Evolutionary conservation across 2,888 invertebrate genomes (phyloP).

Genomic region (Eupithecia tripunctaria): DNA sequence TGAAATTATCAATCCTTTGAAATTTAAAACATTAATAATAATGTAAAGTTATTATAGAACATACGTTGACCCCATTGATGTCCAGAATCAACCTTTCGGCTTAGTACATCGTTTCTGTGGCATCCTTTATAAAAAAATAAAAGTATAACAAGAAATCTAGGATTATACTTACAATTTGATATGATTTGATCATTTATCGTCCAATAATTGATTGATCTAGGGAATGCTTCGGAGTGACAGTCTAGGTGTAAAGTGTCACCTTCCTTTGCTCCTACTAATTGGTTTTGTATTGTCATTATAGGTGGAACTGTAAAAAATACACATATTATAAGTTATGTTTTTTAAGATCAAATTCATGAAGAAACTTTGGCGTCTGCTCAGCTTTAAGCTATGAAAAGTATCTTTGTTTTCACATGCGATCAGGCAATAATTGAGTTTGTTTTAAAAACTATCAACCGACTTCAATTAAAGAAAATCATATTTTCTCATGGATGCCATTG

Average conservation of each 20-base stretch:
- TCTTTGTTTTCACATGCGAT: background rate
- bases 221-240: constrained; percentile 90
- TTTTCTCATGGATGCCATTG: no score
- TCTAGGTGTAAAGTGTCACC: constrained; percentile 89
- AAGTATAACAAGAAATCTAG: no score
- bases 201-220: constrained; percentile 92
- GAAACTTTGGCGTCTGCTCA: background rate
- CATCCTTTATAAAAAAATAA: no score
- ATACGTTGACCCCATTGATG: no score
- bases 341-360: background rate
- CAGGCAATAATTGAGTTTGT: no score
- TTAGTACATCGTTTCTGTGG: no score
- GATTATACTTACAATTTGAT: constrained; percentile 85
- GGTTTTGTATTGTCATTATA: constrained; percentile 91
- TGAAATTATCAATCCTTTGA: no score
- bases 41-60: no score
- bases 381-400: background rate
- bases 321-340: background rate
- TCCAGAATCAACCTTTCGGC: no score
- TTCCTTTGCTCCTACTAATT: constrained; percentile 89
- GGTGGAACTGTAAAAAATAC: constrained; percentile 87
- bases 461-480: no score
- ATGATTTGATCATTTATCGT: constrained; percentile 88
- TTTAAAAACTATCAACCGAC: no score
- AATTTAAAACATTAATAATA: no score